A percentile compares a stretch with the other conserved stretches of the same genome.
These are phyloP conservation scores for Sarcophaga subvicina DNA, from an alignment of 2,888 invertebrate genomes.

Conservation along the genomic window DNA sequence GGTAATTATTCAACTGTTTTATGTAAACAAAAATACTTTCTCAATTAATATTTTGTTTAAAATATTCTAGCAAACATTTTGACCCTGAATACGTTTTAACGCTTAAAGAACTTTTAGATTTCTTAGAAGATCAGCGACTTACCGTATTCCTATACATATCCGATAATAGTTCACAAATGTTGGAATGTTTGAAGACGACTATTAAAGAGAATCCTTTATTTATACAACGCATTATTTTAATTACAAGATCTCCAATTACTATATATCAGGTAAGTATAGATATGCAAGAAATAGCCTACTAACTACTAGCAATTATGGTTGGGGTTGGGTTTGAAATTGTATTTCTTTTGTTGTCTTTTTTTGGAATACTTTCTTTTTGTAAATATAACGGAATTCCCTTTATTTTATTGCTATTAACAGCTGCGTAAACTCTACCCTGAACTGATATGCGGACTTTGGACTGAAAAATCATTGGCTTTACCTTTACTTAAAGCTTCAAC, in stretches of 20 bases:
- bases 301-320: no score
- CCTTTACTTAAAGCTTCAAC: conserved; percentile 80
- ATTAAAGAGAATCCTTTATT: conserved; percentile 77
- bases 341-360: no score
- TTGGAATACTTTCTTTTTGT: no score
- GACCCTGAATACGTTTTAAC: conserved; percentile 79
- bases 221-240: conserved; percentile 77
- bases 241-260: conserved; percentile 80
- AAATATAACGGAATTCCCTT: not conserved
- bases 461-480: conserved; percentile 79
- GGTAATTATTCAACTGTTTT: conserved; percentile 72
- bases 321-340: no score
- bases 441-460: conserved; percentile 81
- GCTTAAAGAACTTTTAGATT: conserved; percentile 77
- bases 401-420: conserved; percentile 57
- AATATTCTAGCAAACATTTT: conserved; percentile 77
- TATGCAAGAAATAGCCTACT: not conserved
- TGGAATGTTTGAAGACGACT: conserved; percentile 77
- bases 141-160: conserved; percentile 80
- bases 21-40: not conserved
- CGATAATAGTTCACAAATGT: conserved; percentile 78
- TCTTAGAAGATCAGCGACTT: conserved; percentile 76
- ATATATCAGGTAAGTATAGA: conserved; percentile 79
- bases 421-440: conserved; percentile 80
- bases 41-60: not conserved